Evolutionary conservation across 2,797 vertebrate species (phyloP).

Genomic region (Zonotrichia albicollis): DNA sequence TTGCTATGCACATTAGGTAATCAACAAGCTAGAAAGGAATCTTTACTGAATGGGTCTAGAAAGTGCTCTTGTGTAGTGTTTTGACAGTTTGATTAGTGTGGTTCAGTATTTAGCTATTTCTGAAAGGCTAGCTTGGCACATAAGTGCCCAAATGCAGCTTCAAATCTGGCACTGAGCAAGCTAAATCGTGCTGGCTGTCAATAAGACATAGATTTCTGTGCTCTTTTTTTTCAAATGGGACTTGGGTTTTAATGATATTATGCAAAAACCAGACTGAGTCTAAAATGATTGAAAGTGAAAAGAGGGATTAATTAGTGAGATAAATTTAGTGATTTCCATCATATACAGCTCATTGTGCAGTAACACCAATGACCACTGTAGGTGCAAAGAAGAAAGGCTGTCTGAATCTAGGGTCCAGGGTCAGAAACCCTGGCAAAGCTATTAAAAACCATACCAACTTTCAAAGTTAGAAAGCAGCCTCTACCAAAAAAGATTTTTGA

Average conservation of each 20-base stretch:
- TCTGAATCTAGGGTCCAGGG: background rate
- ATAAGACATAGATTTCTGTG: background rate
- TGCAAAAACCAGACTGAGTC: background rate
- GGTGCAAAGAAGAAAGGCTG: background rate
- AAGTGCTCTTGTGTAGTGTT: background rate
- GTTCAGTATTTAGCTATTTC: background rate
- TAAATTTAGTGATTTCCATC: background rate
- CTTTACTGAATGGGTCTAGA: background rate
- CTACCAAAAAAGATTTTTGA: background rate
- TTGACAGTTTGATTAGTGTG: background rate
- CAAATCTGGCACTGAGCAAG: background rate
- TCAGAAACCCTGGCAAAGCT: background rate
- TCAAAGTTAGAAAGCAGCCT: background rate
- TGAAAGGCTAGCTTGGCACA: background rate
- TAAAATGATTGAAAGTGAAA: background rate
- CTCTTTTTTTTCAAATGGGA: background rate
- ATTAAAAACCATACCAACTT: background rate
- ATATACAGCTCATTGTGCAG: background rate
- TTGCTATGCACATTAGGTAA: background rate
- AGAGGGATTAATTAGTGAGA: background rate
- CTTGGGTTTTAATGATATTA: background rate
- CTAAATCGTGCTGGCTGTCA: background rate
- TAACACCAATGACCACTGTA: background rate
- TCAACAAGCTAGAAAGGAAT: background rate
- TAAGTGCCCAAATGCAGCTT: background rate